Percentiles rank a stretch among this genome's conserved stretches.
phyloP scores from a whole-genome alignment of 2,113 vertebrate genomes.

The Myotis lucifugus region DNA sequence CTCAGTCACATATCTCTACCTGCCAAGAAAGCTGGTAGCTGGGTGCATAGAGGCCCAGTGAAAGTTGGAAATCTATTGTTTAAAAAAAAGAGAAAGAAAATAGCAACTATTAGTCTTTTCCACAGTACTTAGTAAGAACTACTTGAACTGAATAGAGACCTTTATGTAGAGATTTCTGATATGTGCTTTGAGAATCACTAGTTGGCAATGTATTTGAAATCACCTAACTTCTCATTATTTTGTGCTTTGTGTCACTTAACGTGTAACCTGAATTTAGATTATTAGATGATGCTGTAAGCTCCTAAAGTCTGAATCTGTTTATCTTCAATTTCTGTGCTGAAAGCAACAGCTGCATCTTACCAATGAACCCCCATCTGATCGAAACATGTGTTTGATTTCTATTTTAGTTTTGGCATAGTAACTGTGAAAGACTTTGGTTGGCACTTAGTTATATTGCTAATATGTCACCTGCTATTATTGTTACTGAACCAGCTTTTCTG shows the following conservation, averaged over 20 bases:
- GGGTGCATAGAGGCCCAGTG: background rate
- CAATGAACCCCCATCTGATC: slow-evolving; percentile 73
- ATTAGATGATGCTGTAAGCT: slow-evolving; percentile 56
- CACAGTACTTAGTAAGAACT: background rate
- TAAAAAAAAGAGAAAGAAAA: background rate
- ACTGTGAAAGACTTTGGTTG: slow-evolving; percentile 79
- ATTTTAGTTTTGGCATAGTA: slow-evolving; percentile 73
- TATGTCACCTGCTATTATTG: slow-evolving; percentile 76
- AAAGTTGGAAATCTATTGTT: background rate
- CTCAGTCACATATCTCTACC: background rate
- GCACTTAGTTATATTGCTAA: slow-evolving; percentile 75
- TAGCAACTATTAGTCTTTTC: background rate
- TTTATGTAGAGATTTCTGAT: background rate
- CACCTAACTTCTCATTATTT: slow-evolving; percentile 17
- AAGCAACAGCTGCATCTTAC: slow-evolving; percentile 79
- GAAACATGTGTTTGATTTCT: slow-evolving; percentile 79
- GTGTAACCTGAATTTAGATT: slow-evolving; percentile 58
- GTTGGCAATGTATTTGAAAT: slow-evolving; percentile 6
- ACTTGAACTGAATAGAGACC: slow-evolving; percentile 26
- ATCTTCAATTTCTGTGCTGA: slow-evolving; percentile 69
- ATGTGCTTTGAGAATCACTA: slow-evolving; percentile 2
- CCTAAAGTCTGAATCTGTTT: slow-evolving; percentile 65
- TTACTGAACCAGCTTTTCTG: slow-evolving; percentile 69
- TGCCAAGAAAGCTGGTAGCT: background rate
- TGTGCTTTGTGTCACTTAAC: background rate